These are phyloP conservation scores for Dusona sp. DNA, from an alignment of 2,888 invertebrate genomes.

Conservation along the genomic window DNA sequence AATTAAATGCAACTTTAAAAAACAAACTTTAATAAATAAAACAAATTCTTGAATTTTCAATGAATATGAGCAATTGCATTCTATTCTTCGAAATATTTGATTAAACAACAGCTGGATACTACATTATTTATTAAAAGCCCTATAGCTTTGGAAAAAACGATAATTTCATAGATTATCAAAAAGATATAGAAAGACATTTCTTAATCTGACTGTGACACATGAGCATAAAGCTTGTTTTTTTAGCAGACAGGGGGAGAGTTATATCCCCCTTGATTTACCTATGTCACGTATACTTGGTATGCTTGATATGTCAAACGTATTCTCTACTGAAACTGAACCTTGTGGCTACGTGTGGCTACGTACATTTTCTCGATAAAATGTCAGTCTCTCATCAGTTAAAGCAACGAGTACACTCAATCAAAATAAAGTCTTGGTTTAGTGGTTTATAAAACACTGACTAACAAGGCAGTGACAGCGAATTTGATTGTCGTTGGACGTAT, in stretches of 20 bases:
- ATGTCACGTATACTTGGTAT: slow-evolving; percentile 1
- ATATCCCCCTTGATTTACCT: not conserved
- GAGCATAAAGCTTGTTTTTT: not conserved
- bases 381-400: not conserved
- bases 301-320: not conserved
- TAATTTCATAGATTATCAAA: not conserved
- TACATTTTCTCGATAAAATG: not conserved
- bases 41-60: no score
- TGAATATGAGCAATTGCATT: no score
- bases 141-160: not conserved
- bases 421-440: not conserved
- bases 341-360: not conserved
- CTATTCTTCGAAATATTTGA: not conserved
- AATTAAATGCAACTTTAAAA: no score
- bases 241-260: not conserved
- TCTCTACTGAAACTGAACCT: not conserved
- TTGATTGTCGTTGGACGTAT: not conserved
- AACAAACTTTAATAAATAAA: no score
- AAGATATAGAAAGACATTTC: not conserved
- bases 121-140: not conserved
- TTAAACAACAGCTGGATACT: not conserved
- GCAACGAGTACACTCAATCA: not conserved
- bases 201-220: not conserved
- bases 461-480: not conserved
- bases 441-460: slow-evolving; percentile 1